phyloP scores from a whole-genome alignment of 2,888 invertebrate species.

The Cryptosula pallasiana region DNA sequence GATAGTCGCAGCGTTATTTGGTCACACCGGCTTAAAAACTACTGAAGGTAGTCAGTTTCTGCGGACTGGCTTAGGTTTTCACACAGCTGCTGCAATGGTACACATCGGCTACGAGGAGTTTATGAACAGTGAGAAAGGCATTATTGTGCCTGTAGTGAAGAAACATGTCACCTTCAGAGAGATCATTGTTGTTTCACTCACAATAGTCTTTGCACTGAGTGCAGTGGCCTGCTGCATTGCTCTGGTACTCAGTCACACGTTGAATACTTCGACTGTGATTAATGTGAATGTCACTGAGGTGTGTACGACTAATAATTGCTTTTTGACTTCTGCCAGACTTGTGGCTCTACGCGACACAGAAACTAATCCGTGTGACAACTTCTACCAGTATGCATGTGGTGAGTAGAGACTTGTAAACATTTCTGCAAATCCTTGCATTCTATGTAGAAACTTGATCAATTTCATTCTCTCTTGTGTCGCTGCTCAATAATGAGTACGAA shows the following conservation, averaged over 20 bases:
- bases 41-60: too few species aligned
- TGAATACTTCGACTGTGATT: not conserved
- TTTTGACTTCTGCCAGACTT: not conserved
- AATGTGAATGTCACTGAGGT: not conserved
- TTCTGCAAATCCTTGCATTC: too few species aligned
- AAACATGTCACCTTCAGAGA: not conserved
- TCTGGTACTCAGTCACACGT: not conserved
- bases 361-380: conserved; percentile 57
- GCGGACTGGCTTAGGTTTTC: too few species aligned
- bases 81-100: not conserved
- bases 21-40: too few species aligned
- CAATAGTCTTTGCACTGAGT: not conserved
- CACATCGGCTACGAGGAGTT: not conserved
- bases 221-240: not conserved
- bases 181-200: not conserved
- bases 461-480: too few species aligned
- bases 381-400: conserved; percentile 58
- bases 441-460: too few species aligned
- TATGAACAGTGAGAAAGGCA: conserved; percentile 15
- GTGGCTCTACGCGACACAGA: not conserved
- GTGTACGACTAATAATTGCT: not conserved
- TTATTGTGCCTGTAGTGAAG: not conserved
- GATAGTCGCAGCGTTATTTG: not conserved
- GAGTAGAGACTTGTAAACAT: too few species aligned
- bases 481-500: conserved; percentile 42